A percentile compares a stretch with the other conserved stretches of the same genome.
These are phyloP conservation scores for Beris chalybata DNA, from an alignment of 2,888 invertebrate species.

Conservation along the genomic window DNA sequence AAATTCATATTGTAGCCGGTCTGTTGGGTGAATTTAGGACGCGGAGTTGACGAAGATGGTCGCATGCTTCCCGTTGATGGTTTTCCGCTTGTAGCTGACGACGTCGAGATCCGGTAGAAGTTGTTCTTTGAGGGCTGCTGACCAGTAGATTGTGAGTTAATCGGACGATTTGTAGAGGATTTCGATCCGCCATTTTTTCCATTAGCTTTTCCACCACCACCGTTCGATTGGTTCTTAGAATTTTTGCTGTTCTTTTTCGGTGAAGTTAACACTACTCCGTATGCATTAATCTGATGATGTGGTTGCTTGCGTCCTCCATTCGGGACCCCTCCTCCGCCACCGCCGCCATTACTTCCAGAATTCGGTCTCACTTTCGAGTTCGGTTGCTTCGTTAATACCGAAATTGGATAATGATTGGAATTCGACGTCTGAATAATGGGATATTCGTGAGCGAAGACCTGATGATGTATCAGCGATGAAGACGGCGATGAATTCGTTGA, in stretches of 20 bases:
- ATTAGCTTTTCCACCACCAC: constrained; percentile 40
- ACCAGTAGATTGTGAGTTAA: constrained; percentile 18
- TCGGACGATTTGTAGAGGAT: constrained; percentile 12
- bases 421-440: constrained; percentile 51
- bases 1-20: constrained; percentile 31
- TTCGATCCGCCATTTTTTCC: constrained; percentile 27
- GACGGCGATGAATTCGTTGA: constrained; percentile 11
- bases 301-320: constrained; percentile 43
- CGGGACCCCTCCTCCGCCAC: background rate
- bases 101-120: constrained; percentile 37
- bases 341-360: background rate
- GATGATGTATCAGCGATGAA: constrained; percentile 50
- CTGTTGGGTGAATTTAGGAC: constrained; percentile 35
- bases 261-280: constrained; percentile 47
- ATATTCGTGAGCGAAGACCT: constrained; percentile 53
- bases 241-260: constrained; percentile 43
- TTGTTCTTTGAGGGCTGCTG: constrained; percentile 35
- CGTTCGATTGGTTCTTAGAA: constrained; percentile 37
- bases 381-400: constrained; percentile 31
- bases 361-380: constrained; percentile 27
- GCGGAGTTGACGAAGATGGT: constrained; percentile 34
- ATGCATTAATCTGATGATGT: constrained; percentile 51
- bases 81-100: constrained; percentile 32
- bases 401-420: constrained; percentile 41
- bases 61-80: constrained; percentile 36